phyloP scores from a whole-genome alignment of 1,140 invertebrate species.

The Eciton burchellii region DNA sequence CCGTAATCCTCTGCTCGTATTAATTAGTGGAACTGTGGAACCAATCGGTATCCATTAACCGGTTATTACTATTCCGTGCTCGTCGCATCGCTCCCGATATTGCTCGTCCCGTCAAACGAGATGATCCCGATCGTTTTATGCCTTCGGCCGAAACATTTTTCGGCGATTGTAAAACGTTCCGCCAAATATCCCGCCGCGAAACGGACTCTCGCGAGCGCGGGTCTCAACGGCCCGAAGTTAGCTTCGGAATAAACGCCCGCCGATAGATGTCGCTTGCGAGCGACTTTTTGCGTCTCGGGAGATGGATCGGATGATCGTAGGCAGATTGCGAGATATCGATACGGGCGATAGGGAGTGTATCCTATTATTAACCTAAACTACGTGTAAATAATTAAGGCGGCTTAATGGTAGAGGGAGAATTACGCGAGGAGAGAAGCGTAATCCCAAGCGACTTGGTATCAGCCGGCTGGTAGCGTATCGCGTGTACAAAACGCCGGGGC shows the following conservation, averaged over 20 bases:
- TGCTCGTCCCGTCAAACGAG: conserved; percentile 45
- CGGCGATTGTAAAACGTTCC: not conserved
- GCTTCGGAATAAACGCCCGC: no score
- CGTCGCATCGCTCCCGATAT: conserved; percentile 44
- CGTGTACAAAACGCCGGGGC: conserved; percentile 53
- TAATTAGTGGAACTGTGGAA: conserved; percentile 69
- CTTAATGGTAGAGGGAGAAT: conserved; percentile 81
- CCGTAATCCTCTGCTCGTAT: conserved; percentile 66
- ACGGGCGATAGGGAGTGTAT: conserved; percentile 70
- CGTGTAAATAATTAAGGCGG: conserved; percentile 78
- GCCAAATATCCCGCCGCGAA: not conserved
- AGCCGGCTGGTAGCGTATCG: conserved; percentile 59
- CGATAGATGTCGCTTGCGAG: not conserved
- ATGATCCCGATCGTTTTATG: conserved; percentile 43
- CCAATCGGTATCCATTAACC: conserved; percentile 74
- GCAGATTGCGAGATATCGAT: conserved; percentile 59
- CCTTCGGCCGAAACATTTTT: conserved; percentile 18
- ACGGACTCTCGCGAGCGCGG: not conserved
- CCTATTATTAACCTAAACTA: conserved; percentile 81
- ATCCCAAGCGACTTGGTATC: conserved; percentile 79
- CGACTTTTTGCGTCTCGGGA: conserved; percentile 19
- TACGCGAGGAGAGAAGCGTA: conserved; percentile 76
- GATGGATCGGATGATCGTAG: conserved; percentile 42
- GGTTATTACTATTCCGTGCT: conserved; percentile 73
- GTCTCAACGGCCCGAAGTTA: no score